Conservation (phyloP, 2,888 invertebrate species). For the Cephus runcator region DNA sequence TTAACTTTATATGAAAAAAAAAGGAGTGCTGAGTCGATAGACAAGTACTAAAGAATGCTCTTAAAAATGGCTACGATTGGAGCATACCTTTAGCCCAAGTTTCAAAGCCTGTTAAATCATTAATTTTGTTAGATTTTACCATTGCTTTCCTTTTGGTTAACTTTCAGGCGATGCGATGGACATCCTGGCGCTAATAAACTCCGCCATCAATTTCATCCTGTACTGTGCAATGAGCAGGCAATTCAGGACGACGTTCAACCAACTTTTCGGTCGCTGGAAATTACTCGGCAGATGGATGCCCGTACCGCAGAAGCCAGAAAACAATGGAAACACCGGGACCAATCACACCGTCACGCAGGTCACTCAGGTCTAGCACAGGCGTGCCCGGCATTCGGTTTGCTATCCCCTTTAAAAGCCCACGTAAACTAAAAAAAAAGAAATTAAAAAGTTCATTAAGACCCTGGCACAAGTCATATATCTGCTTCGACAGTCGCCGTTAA, state of each 20-base stretch:
- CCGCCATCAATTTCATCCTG: slow-evolving; percentile 92
- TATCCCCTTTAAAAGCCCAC: slow-evolving; percentile 34
- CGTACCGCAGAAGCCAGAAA: slow-evolving; percentile 45
- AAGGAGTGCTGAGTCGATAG: too few relatives aligned
- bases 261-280: slow-evolving; percentile 70
- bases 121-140: background rate
- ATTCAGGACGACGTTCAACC: slow-evolving; percentile 84
- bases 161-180: slow-evolving; percentile 81
- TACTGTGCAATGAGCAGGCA: slow-evolving; percentile 95
- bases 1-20: too few relatives aligned
- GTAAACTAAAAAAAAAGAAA: background rate
- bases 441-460: background rate
- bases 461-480: background rate
- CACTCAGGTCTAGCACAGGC: slow-evolving; percentile 59
- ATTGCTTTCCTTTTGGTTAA: background rate
- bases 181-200: slow-evolving; percentile 88
- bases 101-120: background rate
- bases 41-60: too few relatives aligned
- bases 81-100: too few relatives aligned
- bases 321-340: slow-evolving; percentile 55
- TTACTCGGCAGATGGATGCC: slow-evolving; percentile 51
- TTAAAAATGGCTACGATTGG: too few relatives aligned
- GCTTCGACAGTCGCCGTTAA: background rate
- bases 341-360: slow-evolving; percentile 62
- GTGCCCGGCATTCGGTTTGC: slow-evolving; percentile 39